Base-by-base conservation (phyloP, 2,797 vertebrate species). In the Bufotes viridis region DNA sequence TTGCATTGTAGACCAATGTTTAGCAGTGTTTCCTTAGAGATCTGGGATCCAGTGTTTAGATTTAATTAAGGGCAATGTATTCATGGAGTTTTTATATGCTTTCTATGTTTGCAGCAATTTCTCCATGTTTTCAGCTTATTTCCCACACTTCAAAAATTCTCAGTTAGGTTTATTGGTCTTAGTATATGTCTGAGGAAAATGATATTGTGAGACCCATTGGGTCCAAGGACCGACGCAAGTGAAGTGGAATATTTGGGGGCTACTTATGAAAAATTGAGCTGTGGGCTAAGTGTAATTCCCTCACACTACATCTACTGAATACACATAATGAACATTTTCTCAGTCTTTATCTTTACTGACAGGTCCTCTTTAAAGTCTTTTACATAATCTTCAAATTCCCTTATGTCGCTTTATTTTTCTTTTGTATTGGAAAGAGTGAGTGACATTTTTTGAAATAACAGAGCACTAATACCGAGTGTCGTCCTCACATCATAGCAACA, bases 401-500 rank as follows among this genome's bases (percentile, higher is more conserved):
- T 65, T 65, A 12, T 51, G 26, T 34, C 51, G 13, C 55, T 22
- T 11, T 29, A 60, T 81, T 81, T 67, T 51, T 51, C 42, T 81
- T 76, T 85, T 63, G 57, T 76, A 51, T 51, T 1, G 34, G 8
- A 55, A 75, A 53, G 22, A 76, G 51, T 49, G 70, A 84, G 74
- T 75, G 70, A 60, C 69, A 74, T 61, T 84, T 53, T 61, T 22
- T 84, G 13, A 63, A 49, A 85, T 51, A 61, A 51, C 22, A 18
- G 22, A 6, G 82, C 82, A 42, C 29, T 74, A 49, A 74, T 75
- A 61, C 14, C 0, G 72, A 85, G 42, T 78, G 58, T 69, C 63
- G 60, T 67, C 29, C 55, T 61, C 87, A 72, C 72, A 82, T 89
- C 61, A 79, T 58, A 63, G 80, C 80, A 89, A 78, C 75, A 58